Percentiles rank a stretch among this genome's conserved stretches.
These are phyloP conservation scores for Uloborus diversus DNA, from an alignment of 1,140 invertebrate genomes.

Conservation along the genomic window DNA sequence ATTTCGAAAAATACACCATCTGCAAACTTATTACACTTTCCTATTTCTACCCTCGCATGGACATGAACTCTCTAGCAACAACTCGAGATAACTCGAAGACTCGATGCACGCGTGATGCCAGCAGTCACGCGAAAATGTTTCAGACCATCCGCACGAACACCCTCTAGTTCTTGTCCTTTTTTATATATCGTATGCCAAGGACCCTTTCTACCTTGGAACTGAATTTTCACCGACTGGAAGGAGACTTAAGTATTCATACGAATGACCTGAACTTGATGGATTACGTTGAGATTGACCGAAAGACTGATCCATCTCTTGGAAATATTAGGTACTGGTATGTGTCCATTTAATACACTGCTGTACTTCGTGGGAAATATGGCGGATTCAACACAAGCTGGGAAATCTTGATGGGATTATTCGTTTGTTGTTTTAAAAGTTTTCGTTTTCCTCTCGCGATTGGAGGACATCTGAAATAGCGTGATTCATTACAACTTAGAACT, in stretches of 20 bases:
- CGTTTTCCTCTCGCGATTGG: too few relatives aligned
- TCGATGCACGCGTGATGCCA: not conserved
- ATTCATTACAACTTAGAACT: too few relatives aligned
- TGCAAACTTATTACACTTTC: constrained; percentile 13
- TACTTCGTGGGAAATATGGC: too few relatives aligned
- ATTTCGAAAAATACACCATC: constrained; percentile 5
- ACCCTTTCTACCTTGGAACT: not conserved
- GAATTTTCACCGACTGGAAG: not conserved
- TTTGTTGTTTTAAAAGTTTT: too few relatives aligned
- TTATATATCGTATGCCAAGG: too few relatives aligned
- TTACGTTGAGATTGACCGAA: not conserved
- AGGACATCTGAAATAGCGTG: too few relatives aligned
- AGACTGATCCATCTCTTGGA: too few relatives aligned
- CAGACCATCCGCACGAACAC: not conserved
- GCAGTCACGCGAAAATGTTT: not conserved
- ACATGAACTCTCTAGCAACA: not conserved
- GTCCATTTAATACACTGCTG: too few relatives aligned
- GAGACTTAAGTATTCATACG: not conserved
- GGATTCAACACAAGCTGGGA: too few relatives aligned
- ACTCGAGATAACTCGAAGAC: not conserved
- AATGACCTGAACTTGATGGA: not conserved
- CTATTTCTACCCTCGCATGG: not conserved
- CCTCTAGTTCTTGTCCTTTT: too few relatives aligned
- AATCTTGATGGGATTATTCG: too few relatives aligned
- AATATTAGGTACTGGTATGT: too few relatives aligned